Conservation (phyloP, 2,888 invertebrate species). For the Tuberolachnus salignus region DNA sequence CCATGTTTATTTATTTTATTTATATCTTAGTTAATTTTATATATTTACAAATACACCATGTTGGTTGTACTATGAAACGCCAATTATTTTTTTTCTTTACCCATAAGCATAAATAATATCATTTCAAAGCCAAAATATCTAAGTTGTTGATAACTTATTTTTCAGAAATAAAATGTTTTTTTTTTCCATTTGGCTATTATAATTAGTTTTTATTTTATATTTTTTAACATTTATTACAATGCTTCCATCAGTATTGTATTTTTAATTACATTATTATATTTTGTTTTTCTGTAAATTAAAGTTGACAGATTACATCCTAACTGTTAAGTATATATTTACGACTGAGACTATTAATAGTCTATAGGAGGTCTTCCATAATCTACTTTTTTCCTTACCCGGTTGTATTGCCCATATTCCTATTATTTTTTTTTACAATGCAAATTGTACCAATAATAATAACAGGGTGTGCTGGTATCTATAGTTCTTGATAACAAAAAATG, state of each 20-base stretch:
- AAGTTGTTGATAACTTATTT: not conserved
- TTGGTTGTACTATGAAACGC: too few species aligned
- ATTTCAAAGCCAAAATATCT: too few species aligned
- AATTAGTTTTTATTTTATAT: not conserved
- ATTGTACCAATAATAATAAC: constrained; percentile 36
- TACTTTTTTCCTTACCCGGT: not conserved
- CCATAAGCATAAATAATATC: too few species aligned
- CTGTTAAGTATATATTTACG: not conserved
- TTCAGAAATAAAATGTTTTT: not conserved
- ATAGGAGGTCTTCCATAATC: constrained; percentile 35
- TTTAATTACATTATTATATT: constrained; percentile 11
- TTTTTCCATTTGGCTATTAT: not conserved
- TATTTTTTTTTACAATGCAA: constrained; percentile 13
- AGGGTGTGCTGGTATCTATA: constrained; percentile 35
- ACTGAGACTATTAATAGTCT: constrained; percentile 5
- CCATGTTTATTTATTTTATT: not conserved
- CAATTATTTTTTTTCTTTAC: too few species aligned
- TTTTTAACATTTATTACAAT: not conserved
- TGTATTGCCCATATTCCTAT: not conserved
- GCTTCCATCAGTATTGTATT: not conserved
- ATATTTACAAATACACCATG: not conserved
- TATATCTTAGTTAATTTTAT: not conserved
- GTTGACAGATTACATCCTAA: too few species aligned
- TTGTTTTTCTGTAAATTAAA: not conserved
- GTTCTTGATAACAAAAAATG: not conserved